Base-by-base conservation (phyloP, 2,888 invertebrate genomes). In the Nycteola revayana region DNA sequence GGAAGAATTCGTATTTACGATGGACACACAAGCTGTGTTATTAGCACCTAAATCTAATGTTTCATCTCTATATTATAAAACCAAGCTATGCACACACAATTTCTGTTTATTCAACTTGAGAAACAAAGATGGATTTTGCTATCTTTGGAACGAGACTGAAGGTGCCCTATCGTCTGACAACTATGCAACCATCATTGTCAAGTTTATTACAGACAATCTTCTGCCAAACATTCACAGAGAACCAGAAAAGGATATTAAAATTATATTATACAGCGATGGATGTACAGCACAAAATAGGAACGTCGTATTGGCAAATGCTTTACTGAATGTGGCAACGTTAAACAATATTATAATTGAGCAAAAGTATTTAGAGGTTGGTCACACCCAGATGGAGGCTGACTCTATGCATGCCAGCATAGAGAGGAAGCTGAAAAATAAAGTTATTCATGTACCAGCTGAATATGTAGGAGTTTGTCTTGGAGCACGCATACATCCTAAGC, bases 201-300 rank as follows among this genome's bases (percentile, higher is more conserved):
- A 43, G 26, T 36, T 43, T 36, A 32, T 44, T 32, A 35, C 26
- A 28, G 7, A 39, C 2, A 32, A 39, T 21, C 25, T 37, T 33
- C 23, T 37, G 29, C 41, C 23, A 10, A 37, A 1, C 24, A 32
- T 32, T 32, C 28, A 28, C 27, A 36, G 27, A 39, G 28, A 29
- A 34, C 18, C 26, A 11, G 42, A 42, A 32, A 29, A 31, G 14
- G 20, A 29, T 24, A 27, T 25, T 35, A 25, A 32, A 31, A 38
- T 48, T 30, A 24, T 41, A 32, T 25, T 44, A 1, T 44, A 41
- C 28, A 38, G 36, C 1, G 47, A 47, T 33, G 49, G 39, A 25
- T 49, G 42, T 30, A 47, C 43, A 29, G 33, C 36, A 10, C 50
- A 48, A 39, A 48, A 48, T 29, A 44, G 48, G 25, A 48, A 48